A percentile compares a stretch with the other conserved stretches of the same genome.
Evolutionary conservation across 2,888 invertebrate species (phyloP).

Genomic region (Catocala nupta): DNA sequence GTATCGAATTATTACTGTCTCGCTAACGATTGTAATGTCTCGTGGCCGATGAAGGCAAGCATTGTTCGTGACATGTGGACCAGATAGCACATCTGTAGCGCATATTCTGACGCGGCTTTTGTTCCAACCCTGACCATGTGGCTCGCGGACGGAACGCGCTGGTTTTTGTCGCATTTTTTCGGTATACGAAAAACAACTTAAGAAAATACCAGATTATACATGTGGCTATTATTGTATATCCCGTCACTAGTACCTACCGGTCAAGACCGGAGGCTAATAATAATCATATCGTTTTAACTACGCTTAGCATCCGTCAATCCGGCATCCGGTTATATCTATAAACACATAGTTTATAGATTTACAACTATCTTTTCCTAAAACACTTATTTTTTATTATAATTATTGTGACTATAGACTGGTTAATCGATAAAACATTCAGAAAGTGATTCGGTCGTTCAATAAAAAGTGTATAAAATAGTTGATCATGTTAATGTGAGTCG

Average conservation of each 20-base stretch:
- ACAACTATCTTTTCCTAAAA: neutral
- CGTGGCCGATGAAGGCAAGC: slow-evolving; percentile 62
- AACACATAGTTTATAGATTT: neutral
- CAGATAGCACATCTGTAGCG: slow-evolving; percentile 80
- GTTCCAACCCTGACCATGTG: slow-evolving; percentile 78
- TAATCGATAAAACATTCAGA: slow-evolving; percentile 4
- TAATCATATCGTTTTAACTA: slow-evolving; percentile 31
- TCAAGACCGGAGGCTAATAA: slow-evolving; percentile 39
- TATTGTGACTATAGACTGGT: neutral
- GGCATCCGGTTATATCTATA: slow-evolving; percentile 2
- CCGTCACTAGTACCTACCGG: slow-evolving; percentile 58
- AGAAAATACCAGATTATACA: slow-evolving; percentile 59
- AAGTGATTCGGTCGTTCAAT: slow-evolving; percentile 6
- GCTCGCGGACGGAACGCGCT: slow-evolving; percentile 67
- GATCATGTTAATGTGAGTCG: slow-evolving; percentile 34
- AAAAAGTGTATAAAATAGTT: slow-evolving; percentile 28
- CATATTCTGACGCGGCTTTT: slow-evolving; percentile 81
- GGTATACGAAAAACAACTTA: slow-evolving; percentile 58
- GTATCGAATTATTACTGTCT: slow-evolving; percentile 48
- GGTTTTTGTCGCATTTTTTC: slow-evolving; percentile 76
- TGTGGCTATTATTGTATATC: slow-evolving; percentile 62
- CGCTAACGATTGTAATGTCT: slow-evolving; percentile 54
- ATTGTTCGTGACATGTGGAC: slow-evolving; percentile 73
- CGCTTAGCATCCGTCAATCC: slow-evolving; percentile 30
- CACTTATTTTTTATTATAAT: neutral